Base-by-base conservation (phyloP, 2,797 vertebrate genomes). In the Mergus octosetaceus region DNA sequence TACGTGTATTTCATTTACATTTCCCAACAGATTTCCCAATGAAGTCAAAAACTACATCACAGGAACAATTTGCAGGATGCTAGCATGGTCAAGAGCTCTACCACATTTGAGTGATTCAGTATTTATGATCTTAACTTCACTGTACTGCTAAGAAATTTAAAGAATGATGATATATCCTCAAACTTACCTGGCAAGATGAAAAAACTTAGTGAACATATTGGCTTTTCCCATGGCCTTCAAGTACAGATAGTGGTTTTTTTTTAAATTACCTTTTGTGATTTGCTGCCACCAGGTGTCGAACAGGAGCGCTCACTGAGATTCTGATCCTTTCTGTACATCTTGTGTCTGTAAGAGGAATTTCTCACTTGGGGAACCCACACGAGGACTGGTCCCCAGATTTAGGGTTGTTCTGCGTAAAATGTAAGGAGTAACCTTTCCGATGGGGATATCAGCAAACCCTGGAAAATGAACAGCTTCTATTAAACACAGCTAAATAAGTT, bases 361-460 rank as follows among this genome's bases (percentile, higher is more conserved):
- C 90, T 95, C 84, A 34, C 39, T 56, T 36, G 41, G 92, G 6
- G 95, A 96, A 38, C 93, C 66, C 51, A 97, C 82, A 24, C 81
- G 97, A 51, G 98, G 98, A 86, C 98, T 98, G 84, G 96, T 98
- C 93, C 98, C 98, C 77, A 87, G 96, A 5, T 93, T 98, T 83
- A 97, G 96, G 1, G 98, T 98, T 51, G 98, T 98, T 95, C 98
- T 98, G 21, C 97, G 96, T n/a, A 99, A 81, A 94, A 99, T 96
- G 30, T 97, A 99, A 0, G 99, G 98, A 87, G 98, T 98, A 60
- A 90, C 95, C 85, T 98, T 98, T 57, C 98, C 98, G 8, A 97
- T 47, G 8, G 98, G 98, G 89, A 98, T 98, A 89, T 99, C 98
- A 41, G 98, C 98, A 97, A 99, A 99, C 28, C 98, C 99, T 99